Evolutionary conservation across 1,140 invertebrate species (phyloP), one percentile per base, ranked within the genome.

Genomic region (Pantala flavescens): DNA sequence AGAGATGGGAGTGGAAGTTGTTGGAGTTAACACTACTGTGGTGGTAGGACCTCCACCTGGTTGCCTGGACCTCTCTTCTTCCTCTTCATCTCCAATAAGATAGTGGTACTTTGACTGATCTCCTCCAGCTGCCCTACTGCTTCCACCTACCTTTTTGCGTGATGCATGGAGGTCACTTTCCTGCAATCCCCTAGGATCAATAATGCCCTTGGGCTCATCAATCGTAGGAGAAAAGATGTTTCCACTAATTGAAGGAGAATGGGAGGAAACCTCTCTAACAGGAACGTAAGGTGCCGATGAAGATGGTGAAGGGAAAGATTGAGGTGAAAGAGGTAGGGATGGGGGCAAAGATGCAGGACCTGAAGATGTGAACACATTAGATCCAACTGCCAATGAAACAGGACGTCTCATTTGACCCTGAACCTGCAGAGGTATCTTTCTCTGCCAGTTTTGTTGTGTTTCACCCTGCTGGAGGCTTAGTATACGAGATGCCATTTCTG

Each of bases 21-120:
- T 79, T 16, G 78, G 70, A 74, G 70, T 55, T 75, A 42, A 71
- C 19, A 70, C 73, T 36, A 43, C 71, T 7, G 36, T 11, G n/a
- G 43, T 73, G 5, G 75, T n/a, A 7, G 24, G 23, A 23, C 70
- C 72, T 71, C 74, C 74, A 28, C 74, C 74, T 9, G 9, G 28
- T 36, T 36, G 28, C 23, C 49, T 63, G 16, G 14, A 21, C 16
- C 49, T 3, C 12, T 63, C 49, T 12, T 63, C 49, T 5, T 63
- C 49, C 12, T 63, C 49, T 14, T 63, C 49, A 63, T 63, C 49
- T 19, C 84, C 83, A 49, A 84, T 83, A 24, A 88, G 87, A 43
- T 87, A 76, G 24, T 84, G 84, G 79, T 88, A 88, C 76, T 86
- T 88, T 0, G 83, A 82, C 73, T 85, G 85, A 24, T 79, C 78